phyloP scores from a whole-genome alignment of 2,113 vertebrate species.

The Halichoeres trimaculatus region DNA sequence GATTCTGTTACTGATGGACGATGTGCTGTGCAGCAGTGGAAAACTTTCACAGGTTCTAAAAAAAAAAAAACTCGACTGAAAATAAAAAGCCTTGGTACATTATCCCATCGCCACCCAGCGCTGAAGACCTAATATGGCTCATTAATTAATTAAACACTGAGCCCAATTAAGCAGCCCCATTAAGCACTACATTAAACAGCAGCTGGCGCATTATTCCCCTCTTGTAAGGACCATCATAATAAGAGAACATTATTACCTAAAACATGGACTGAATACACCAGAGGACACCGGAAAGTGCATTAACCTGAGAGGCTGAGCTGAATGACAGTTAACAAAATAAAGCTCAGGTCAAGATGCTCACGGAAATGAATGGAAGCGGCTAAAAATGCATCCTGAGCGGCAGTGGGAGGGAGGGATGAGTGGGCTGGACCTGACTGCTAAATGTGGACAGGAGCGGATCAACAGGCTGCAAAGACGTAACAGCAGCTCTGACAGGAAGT shows the following conservation, averaged over 20 bases:
- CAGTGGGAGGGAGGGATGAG: constrained; percentile 14
- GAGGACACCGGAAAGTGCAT: constrained; percentile 66
- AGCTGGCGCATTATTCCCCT: constrained; percentile 77
- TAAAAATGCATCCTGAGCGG: constrained; percentile 31
- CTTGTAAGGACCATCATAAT: constrained; percentile 77
- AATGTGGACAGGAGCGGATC: constrained; percentile 27
- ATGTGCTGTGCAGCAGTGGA: not conserved
- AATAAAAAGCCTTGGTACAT: constrained; percentile 50
- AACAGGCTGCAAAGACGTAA: constrained; percentile 18
- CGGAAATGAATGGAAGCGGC: constrained; percentile 51
- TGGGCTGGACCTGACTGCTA: not conserved
- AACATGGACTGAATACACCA: constrained; percentile 63
- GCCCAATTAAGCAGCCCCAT: constrained; percentile 83
- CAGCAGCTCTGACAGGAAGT: not conserved
- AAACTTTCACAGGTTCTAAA: constrained; percentile 8
- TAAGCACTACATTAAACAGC: constrained; percentile 83
- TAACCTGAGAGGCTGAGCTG: constrained; percentile 67
- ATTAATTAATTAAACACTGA: constrained; percentile 83
- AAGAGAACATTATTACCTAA: constrained; percentile 76
- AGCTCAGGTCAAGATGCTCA: constrained; percentile 56
- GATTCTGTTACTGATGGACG: constrained; percentile 20
- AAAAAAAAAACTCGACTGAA: constrained; percentile 36
- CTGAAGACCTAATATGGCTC: constrained; percentile 74
- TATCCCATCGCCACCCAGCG: constrained; percentile 62
- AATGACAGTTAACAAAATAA: constrained; percentile 53